phyloP scores from a whole-genome alignment of 2,888 invertebrate genomes.

The Amiota mariae region DNA sequence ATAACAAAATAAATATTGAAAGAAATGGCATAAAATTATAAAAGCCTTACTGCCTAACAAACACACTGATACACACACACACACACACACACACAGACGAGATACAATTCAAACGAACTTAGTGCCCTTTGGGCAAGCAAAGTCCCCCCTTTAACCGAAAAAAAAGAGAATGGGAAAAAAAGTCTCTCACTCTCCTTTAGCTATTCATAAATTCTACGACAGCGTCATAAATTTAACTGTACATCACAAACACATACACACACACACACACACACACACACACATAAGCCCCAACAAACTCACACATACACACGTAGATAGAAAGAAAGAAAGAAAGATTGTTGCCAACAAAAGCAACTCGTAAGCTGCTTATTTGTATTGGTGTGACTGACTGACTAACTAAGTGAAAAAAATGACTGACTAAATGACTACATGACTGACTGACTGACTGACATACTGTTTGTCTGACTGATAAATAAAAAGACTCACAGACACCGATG shows the following conservation, averaged over 20 bases:
- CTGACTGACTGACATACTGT: slow-evolving; percentile 18
- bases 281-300: not conserved
- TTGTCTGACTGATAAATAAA: slow-evolving; percentile 50
- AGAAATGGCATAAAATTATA: slow-evolving; percentile 68
- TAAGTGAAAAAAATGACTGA: slow-evolving; percentile 29
- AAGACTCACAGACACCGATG: too few species aligned
- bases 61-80: not conserved
- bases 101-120: too few species aligned
- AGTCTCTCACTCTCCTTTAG: not conserved
- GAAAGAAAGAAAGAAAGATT: too few species aligned
- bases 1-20: slow-evolving; percentile 68
- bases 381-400: slow-evolving; percentile 15
- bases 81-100: not conserved
- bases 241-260: slow-evolving; percentile 35
- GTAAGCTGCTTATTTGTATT: slow-evolving; percentile 28
- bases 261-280: slow-evolving; percentile 25
- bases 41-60: slow-evolving; percentile 47
- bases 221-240: slow-evolving; percentile 40
- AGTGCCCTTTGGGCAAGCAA: too few species aligned
- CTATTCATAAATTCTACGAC: slow-evolving; percentile 18
- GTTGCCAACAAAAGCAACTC: not conserved
- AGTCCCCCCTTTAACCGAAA: too few species aligned
- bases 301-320: slow-evolving; percentile 18
- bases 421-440: slow-evolving; percentile 40
- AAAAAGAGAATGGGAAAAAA: too few species aligned